Percentiles rank a stretch among this genome's conserved stretches.
phyloP scores from a whole-genome alignment of 2,797 vertebrate genomes.

The Buceros bicornis region DNA sequence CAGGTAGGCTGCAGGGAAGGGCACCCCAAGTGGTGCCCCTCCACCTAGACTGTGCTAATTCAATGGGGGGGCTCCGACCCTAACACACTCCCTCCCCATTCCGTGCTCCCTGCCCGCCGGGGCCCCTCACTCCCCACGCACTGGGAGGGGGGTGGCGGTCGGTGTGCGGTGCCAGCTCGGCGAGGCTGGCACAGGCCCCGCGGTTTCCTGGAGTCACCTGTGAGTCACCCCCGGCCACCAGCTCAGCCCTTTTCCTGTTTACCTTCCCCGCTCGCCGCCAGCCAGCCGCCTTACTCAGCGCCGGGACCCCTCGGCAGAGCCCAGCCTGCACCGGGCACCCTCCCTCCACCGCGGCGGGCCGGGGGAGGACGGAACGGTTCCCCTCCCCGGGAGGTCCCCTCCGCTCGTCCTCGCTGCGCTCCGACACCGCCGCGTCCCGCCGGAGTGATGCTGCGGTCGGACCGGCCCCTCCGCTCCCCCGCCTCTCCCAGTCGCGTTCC shows the following conservation, averaged over 20 bases:
- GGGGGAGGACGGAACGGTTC: not conserved
- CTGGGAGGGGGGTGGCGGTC: not conserved
- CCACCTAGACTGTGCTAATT: not conserved
- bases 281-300: conserved; percentile 35
- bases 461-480: not conserved
- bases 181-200: not conserved
- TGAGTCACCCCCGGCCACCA: conserved; percentile 46
- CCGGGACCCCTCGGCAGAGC: conserved; percentile 5
- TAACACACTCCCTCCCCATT: not conserved
- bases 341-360: not conserved
- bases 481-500: not conserved
- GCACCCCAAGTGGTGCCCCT: not conserved
- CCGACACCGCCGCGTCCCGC: not conserved
- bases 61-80: not conserved
- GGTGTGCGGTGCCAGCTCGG: not conserved
- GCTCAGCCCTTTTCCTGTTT: conserved; percentile 73
- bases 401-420: not conserved
- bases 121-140: not conserved
- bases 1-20: not conserved
- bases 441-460: not conserved
- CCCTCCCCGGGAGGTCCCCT: not conserved
- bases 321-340: not conserved
- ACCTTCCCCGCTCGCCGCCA: conserved; percentile 40
- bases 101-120: no score
- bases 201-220: conserved; percentile 54